Evolutionary conservation across 2,888 invertebrate genomes (phyloP), one percentile per base, ranked within the genome.

Genomic region (Flexamia atlantica): DNA sequence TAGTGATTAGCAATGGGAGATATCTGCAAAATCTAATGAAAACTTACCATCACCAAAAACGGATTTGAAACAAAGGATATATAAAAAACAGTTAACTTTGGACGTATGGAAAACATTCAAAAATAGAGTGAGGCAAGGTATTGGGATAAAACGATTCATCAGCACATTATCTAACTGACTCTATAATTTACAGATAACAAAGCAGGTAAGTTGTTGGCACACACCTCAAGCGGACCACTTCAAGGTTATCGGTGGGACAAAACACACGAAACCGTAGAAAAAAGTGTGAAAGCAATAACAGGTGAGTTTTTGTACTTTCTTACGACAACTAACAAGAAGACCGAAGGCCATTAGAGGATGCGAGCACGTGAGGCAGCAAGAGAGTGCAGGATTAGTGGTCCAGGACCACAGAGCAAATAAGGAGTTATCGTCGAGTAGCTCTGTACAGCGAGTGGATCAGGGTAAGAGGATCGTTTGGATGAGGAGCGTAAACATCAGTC

Each of bases 381-480:
- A 28, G 0, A 70, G 20, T n/a, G 40, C 5, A 70, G 70, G 36
- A 70, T 70, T 40, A 70, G 36, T 23, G 20, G 70, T 2, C n/a
- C 5, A 4, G n/a, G 68, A 4, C 36, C 40, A 7, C 2, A 40
- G 42, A 14, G 28, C 76, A 17, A 46, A 76, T 76, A 76, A 76
- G 76, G 76, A 42, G 76, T 46, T 70, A 42, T 40, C 0, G 42
- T 20, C 4, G n/a, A 12, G 50, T 76, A 17, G 46, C 12, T 30
- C 2, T 28, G 76, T 50, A 25, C 36, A 50, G 40, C 76, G 28
- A 76, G 28, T 46, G 76, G 76, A 46, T 25, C 3, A 20, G 28
- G 50, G 76, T 46, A 76, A 76, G 28, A 23, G 5, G 76, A 23
- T 76, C 76, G 76, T 76, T 76, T 76, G 50, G 23, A 76, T 76